Percentiles rank a stretch among this genome's conserved stretches.
Evolutionary conservation across 1,140 invertebrate genomes (phyloP).

Genomic region (Chlorops oryzae): DNA sequence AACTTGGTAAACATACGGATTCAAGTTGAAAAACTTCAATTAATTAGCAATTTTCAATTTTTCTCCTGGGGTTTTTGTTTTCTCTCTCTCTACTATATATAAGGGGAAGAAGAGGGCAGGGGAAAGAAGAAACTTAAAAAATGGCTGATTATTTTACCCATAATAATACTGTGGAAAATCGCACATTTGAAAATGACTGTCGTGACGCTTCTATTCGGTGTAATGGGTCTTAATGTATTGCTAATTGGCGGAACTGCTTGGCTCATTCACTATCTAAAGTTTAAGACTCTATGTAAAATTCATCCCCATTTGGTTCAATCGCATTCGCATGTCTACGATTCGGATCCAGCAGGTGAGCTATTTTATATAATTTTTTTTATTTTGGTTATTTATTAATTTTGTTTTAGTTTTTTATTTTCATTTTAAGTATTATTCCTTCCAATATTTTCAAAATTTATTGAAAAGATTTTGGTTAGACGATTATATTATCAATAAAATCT

Average conservation of each 20-base stretch:
- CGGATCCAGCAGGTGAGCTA: conserved; percentile 28
- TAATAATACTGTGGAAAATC: conserved; percentile 41
- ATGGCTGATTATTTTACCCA: conserved; percentile 38
- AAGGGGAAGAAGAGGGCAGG: not conserved
- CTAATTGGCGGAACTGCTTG: conserved; percentile 36
- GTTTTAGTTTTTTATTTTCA: too few relatives aligned
- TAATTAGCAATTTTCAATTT: too few relatives aligned
- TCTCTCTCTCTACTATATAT: not conserved
- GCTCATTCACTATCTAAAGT: conserved; percentile 44
- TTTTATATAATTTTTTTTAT: not conserved
- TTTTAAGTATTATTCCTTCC: too few relatives aligned
- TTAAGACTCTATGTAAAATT: conserved; percentile 43
- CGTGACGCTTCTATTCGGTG: conserved; percentile 29
- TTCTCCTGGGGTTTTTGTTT: not conserved
- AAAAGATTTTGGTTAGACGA: too few relatives aligned
- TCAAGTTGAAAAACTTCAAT: too few relatives aligned
- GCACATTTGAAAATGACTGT: conserved; percentile 42
- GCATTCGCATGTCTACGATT: conserved; percentile 43
- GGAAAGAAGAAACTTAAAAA: conserved; percentile 28
- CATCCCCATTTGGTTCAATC: conserved; percentile 42
- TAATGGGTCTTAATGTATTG: conserved; percentile 38
- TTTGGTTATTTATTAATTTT: too few relatives aligned
- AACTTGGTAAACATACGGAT: conserved; percentile 35
- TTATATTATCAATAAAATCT: too few relatives aligned
- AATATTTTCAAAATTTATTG: too few relatives aligned